These are phyloP conservation scores for Heliconius hewitsoni DNA, from an alignment of 1,140 invertebrate species.

Conservation along the genomic window DNA sequence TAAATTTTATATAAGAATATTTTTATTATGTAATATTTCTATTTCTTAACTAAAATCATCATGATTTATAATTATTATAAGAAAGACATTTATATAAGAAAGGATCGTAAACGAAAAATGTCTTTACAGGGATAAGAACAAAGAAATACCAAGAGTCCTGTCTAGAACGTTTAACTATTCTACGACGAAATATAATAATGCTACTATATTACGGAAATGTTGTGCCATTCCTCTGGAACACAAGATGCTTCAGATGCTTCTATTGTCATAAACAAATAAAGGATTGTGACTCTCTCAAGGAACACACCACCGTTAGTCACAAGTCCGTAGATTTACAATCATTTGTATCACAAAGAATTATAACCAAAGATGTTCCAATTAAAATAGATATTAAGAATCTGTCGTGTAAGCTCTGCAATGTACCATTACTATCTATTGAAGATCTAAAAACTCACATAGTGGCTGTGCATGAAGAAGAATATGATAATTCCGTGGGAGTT, in stretches of 20 bases:
- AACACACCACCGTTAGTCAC: slow-evolving; percentile 51
- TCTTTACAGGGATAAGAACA: slow-evolving; percentile 53
- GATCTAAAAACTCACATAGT: slow-evolving; percentile 51
- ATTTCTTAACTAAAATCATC: background rate
- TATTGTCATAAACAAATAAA: slow-evolving; percentile 55
- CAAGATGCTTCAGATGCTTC: slow-evolving; percentile 57
- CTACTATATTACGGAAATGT: slow-evolving; percentile 55
- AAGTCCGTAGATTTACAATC: slow-evolving; percentile 40
- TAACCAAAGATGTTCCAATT: slow-evolving; percentile 59
- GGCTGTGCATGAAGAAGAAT: slow-evolving; percentile 46
- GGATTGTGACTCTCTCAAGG: slow-evolving; percentile 48
- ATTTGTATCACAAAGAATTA: slow-evolving; percentile 52
- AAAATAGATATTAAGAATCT: slow-evolving; percentile 55
- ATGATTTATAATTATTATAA: background rate
- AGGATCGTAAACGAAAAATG: slow-evolving; percentile 36
- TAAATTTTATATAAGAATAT: background rate
- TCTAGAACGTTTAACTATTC: slow-evolving; percentile 44
- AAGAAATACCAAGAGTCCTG: slow-evolving; percentile 43
- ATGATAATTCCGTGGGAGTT: slow-evolving; percentile 41
- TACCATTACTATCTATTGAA: slow-evolving; percentile 36
- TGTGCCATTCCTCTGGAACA: slow-evolving; percentile 57
- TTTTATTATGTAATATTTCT: background rate
- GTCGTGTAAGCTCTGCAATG: slow-evolving; percentile 47
- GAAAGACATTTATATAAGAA: background rate
- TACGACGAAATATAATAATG: slow-evolving; percentile 48